Evolutionary conservation across 1,140 invertebrate species (phyloP).

Genomic region (Pachypsylla venusta): DNA sequence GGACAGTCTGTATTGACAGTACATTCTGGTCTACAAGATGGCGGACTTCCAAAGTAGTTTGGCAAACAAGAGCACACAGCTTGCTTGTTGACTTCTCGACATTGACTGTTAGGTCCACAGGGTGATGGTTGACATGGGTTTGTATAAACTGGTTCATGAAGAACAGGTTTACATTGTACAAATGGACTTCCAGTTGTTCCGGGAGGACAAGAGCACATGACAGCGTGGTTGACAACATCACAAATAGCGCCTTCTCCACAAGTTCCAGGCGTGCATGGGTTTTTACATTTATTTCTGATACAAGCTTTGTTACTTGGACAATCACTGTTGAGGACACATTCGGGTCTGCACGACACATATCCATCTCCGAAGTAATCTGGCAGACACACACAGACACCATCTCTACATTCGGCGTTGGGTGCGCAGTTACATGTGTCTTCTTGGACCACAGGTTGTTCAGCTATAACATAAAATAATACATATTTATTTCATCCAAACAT

Average conservation of each 20-base stretch:
- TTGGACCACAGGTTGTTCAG: not conserved
- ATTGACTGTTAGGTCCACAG: constrained; percentile 49
- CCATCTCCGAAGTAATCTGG: constrained; percentile 46
- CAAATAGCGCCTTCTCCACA: constrained; percentile 55
- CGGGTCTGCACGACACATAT: constrained; percentile 43
- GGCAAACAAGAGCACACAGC: constrained; percentile 48
- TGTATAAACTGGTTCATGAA: constrained; percentile 35
- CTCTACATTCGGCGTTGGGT: constrained; percentile 48
- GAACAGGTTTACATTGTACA: constrained; percentile 38
- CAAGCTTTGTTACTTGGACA: constrained; percentile 49
- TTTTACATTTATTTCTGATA: constrained; percentile 54
- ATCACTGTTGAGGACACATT: constrained; percentile 47
- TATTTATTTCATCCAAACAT: no score
- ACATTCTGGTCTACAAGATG: constrained; percentile 47
- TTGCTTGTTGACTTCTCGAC: constrained; percentile 42
- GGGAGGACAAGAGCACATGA: constrained; percentile 49
- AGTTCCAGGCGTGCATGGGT: constrained; percentile 53
- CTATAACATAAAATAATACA: no score
- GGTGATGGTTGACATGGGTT: constrained; percentile 49
- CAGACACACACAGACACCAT: constrained; percentile 42
- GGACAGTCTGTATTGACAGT: constrained; percentile 45
- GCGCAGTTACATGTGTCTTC: constrained; percentile 47
- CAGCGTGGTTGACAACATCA: constrained; percentile 51
- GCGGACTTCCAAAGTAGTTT: constrained; percentile 33
- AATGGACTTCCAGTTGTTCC: constrained; percentile 56